A percentile compares a stretch with the other conserved stretches of the same genome.
Conservation (phyloP, 92 coral and sea anemone genomes). For the Plumapathes pennacea region DNA sequence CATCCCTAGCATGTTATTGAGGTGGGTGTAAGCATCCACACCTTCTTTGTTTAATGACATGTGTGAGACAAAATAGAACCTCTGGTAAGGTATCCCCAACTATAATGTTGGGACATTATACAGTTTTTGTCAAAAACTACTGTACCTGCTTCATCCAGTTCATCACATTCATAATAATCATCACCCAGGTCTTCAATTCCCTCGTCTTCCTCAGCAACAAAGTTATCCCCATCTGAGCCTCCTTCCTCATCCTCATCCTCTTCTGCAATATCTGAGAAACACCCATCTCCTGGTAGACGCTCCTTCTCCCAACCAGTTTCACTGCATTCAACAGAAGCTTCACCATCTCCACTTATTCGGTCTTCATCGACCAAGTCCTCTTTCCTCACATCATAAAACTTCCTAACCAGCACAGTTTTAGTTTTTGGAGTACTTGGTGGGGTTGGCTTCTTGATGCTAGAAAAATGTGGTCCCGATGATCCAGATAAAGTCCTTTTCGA, state of each 20-base stretch:
- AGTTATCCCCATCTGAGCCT: conserved; percentile 39
- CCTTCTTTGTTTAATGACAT: too few relatives aligned
- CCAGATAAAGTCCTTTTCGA: conserved; percentile 6
- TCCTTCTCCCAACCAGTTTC: conserved; percentile 58
- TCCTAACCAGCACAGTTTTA: conserved; percentile 47
- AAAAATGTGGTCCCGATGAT: conserved; percentile 2
- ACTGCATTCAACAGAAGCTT: conserved; percentile 68
- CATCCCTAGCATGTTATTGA: too few relatives aligned
- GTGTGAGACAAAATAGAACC: too few relatives aligned
- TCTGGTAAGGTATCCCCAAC: too few relatives aligned
- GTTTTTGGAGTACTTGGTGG: conserved; percentile 53
- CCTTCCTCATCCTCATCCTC: conserved; percentile 77
- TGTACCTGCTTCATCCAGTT: conserved; percentile 55
- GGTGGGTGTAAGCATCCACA: too few relatives aligned
- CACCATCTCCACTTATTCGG: conserved; percentile 91
- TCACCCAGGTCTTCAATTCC: conserved; percentile 44
- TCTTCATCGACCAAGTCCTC: conserved; percentile 43
- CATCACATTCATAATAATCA: conserved; percentile 60
- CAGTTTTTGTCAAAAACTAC: too few relatives aligned
- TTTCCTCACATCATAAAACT: conserved; percentile 61
- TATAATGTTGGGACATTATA: too few relatives aligned
- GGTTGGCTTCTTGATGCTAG: conserved; percentile 50
- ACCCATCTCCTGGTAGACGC: conserved; percentile 95
- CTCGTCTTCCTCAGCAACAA: conserved; percentile 43
- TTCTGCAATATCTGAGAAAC: conserved; percentile 93